A percentile compares a stretch with the other conserved stretches of the same genome.
These are phyloP conservation scores for Gasterosteus nipponicus DNA, from an alignment of 2,113 vertebrate species.

Conservation along the genomic window DNA sequence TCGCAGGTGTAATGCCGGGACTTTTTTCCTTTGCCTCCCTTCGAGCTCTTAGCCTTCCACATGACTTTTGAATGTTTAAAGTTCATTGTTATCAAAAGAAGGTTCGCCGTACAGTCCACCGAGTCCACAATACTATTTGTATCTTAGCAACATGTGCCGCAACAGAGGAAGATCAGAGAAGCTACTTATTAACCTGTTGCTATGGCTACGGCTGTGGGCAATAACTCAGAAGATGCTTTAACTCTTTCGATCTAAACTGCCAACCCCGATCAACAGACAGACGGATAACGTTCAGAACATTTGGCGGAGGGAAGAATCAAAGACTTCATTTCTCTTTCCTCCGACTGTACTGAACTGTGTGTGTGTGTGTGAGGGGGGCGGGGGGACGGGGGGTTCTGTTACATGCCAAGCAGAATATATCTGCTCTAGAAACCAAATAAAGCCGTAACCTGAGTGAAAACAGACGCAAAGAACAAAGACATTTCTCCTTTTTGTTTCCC, in stretches of 20 bases:
- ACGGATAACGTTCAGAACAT: slow-evolving; percentile 57
- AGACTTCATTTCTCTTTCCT: slow-evolving; percentile 38
- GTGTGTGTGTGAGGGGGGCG: not conserved
- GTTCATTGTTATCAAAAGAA: slow-evolving; percentile 70
- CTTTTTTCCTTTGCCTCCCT: slow-evolving; percentile 27
- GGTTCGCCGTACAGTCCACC: slow-evolving; percentile 71
- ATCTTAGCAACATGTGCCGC: slow-evolving; percentile 83
- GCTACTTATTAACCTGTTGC: slow-evolving; percentile 86
- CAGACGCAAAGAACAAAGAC: slow-evolving; percentile 42
- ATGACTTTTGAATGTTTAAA: slow-evolving; percentile 61
- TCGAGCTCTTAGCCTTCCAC: slow-evolving; percentile 34
- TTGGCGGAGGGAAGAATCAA: slow-evolving; percentile 60
- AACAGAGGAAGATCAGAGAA: slow-evolving; percentile 79
- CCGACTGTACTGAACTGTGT: slow-evolving; percentile 12
- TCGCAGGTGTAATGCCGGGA: slow-evolving; percentile 52
- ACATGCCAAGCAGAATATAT: slow-evolving; percentile 33
- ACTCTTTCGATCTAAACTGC: slow-evolving; percentile 67
- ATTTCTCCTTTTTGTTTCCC: slow-evolving; percentile 38
- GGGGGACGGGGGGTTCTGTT: not conserved
- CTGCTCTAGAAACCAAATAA: slow-evolving; percentile 52
- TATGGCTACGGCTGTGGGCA: slow-evolving; percentile 82
- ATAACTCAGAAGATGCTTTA: slow-evolving; percentile 79
- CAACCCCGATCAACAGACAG: slow-evolving; percentile 56
- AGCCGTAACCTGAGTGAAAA: slow-evolving; percentile 50
- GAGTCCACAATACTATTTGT: slow-evolving; percentile 71